Conservation (phyloP, 92 coral and sea anemone genomes). For the Epizoanthus ramosus region DNA sequence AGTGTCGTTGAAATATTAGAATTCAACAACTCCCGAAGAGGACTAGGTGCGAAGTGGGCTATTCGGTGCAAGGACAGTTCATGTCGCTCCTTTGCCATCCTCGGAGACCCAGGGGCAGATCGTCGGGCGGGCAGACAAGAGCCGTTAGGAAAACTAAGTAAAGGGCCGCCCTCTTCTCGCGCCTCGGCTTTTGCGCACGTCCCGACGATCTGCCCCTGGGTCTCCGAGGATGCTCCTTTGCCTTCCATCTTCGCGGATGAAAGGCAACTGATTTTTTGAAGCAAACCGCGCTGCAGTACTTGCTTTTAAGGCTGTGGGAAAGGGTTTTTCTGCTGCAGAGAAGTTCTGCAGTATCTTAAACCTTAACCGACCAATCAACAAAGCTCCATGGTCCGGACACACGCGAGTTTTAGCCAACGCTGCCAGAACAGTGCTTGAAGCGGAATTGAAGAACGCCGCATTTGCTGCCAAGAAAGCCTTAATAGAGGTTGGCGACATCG, state of each 20-base stretch:
- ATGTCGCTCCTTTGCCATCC: no score
- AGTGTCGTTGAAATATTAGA: no score
- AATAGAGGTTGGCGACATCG: neutral
- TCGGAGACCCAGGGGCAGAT: no score
- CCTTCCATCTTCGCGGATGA: conserved; percentile 48
- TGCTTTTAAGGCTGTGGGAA: conserved; percentile 52
- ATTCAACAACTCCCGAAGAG: no score
- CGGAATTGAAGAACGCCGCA: conserved; percentile 45
- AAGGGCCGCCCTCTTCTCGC: no score
- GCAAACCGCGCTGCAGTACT: conserved; percentile 48
- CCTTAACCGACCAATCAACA: conserved; percentile 32
- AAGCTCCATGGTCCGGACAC: conserved; percentile 46
- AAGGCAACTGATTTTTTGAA: conserved; percentile 34
- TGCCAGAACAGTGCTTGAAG: conserved; percentile 28
- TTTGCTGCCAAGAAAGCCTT: conserved; percentile 32
- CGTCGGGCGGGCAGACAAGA: no score
- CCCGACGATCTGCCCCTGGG: no score
- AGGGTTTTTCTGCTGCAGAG: conserved; percentile 58
- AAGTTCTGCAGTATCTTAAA: conserved; percentile 54
- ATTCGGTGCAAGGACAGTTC: conserved; percentile 25
- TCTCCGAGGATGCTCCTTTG: no score
- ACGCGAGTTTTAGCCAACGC: conserved; percentile 21
- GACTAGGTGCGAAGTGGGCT: no score
- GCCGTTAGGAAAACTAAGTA: no score
- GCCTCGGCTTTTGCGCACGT: no score